Evolutionary conservation across 2,113 vertebrate genomes (phyloP).

Genomic region (Podiceps cristatus): DNA sequence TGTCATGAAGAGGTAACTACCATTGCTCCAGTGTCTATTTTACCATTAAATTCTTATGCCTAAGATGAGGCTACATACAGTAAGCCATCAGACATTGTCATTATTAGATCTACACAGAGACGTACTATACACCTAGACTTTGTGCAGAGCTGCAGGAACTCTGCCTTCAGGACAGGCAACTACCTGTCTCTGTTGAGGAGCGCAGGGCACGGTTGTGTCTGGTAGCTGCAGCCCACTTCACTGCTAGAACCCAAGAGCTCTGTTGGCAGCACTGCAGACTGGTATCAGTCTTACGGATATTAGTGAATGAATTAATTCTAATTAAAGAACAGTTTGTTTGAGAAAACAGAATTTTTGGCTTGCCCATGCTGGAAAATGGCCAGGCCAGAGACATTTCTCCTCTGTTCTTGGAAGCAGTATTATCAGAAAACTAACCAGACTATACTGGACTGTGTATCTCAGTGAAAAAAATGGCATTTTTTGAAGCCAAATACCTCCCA

Average conservation of each 20-base stretch:
- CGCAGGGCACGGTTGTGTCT: accelerated
- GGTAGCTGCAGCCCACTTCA: not conserved
- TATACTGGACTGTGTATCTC: not conserved
- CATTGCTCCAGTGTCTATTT: not conserved
- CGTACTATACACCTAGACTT: not conserved
- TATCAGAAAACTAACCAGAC: not conserved
- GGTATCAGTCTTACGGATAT: not conserved
- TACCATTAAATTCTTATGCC: not conserved
- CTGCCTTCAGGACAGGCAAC: not conserved
- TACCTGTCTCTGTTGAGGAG: not conserved
- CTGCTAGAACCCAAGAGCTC: not conserved
- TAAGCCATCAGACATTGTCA: not conserved
- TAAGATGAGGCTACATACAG: not conserved
- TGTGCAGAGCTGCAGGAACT: not conserved
- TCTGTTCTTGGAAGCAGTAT: not conserved
- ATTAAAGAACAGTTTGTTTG: not conserved
- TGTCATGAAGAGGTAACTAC: not conserved
- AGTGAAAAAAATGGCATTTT: not conserved
- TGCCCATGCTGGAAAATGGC: not conserved
- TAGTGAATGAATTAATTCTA: not conserved
- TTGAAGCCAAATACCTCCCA: not conserved
- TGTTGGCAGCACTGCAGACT: not conserved
- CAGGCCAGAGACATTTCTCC: not conserved
- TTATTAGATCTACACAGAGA: not conserved
- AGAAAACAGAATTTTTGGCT: not conserved